Percentiles rank a stretch among this genome's conserved stretches.
phyloP scores from a whole-genome alignment of 2,113 vertebrate genomes.

The Cyanoliseus patagonus region DNA sequence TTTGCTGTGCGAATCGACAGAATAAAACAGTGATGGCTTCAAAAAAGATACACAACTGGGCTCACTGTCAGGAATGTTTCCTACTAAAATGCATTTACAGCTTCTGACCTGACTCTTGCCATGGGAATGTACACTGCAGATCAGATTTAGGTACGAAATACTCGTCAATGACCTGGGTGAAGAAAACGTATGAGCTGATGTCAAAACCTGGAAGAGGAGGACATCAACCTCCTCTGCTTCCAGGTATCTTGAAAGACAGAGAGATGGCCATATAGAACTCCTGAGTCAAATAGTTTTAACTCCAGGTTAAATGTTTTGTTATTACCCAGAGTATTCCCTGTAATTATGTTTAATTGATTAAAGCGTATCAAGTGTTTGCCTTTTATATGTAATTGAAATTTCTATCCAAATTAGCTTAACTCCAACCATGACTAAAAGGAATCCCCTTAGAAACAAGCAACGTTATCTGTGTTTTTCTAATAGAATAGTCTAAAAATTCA shows the following conservation, averaged over 20 bases:
- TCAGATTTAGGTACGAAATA: not conserved
- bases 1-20: not conserved
- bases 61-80: not conserved
- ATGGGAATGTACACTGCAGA: not conserved
- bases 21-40: not conserved
- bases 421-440: not conserved
- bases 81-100: not conserved
- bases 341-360: not conserved
- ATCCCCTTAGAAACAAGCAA: not conserved
- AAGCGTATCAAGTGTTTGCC: not conserved
- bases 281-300: not conserved
- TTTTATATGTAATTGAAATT: not conserved
- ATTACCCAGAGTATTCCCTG: not conserved
- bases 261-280: not conserved
- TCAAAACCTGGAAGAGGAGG: not conserved
- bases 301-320: not conserved
- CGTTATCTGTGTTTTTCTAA: conserved; percentile 1
- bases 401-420: not conserved
- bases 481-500: not conserved
- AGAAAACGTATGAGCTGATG: not conserved
- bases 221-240: not conserved
- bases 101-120: not conserved
- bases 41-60: not conserved
- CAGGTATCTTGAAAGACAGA: not conserved
- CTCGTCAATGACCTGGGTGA: not conserved